Evolutionary conservation across 2,888 invertebrate genomes (phyloP), one percentile per base, ranked within the genome.

Genomic region (Tuta absoluta): DNA sequence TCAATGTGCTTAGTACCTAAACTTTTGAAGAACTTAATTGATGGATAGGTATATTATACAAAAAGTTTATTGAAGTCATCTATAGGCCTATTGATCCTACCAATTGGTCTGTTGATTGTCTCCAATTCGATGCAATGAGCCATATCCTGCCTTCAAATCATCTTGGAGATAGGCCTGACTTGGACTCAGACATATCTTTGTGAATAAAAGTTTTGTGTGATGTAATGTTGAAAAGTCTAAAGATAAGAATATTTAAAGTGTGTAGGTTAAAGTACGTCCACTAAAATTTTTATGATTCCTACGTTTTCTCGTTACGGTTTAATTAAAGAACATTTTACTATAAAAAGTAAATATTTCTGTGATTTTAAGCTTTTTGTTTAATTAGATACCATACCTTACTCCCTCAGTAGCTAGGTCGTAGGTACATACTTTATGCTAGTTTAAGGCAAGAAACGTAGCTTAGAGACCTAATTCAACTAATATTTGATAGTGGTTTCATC

Each of bases 51-150:
- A 21, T 23, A 23, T 33, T 37, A 21, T 56, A 57, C 57, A 57
- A 37, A 59, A 59, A 59, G 12, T 19, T 41, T 19, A 41, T 59
- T 41, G 38, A 48, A 33, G 51, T n/a, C 37, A 58, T 60, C 41
- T 57, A 64, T 64, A 69, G 68, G 68, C 65, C 67, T 68, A 66
- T 65, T 65, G 62, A 65, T 65, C 63, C 58, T 63, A 66, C 77
- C 76, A 71, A 75, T 72, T 79, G 81, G 81, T 82, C 78, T 81
- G 83, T 82, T 49, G 33, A 62, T 62, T 79, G 75, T 69, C 68
- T 77, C 73, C 83, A 86, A 88, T 87, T 86, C 79, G 71, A 68
- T 74, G 64, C 78, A 86, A 88, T 84, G 69, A 78, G 65, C 67
- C 68, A 76, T 79, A 77, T 89, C 88, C 88, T 60, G 45, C 28